Percentiles rank a stretch among this genome's conserved stretches.
Evolutionary conservation across 2,888 invertebrate species (phyloP).

Genomic region (Zeuzera pyrina): DNA sequence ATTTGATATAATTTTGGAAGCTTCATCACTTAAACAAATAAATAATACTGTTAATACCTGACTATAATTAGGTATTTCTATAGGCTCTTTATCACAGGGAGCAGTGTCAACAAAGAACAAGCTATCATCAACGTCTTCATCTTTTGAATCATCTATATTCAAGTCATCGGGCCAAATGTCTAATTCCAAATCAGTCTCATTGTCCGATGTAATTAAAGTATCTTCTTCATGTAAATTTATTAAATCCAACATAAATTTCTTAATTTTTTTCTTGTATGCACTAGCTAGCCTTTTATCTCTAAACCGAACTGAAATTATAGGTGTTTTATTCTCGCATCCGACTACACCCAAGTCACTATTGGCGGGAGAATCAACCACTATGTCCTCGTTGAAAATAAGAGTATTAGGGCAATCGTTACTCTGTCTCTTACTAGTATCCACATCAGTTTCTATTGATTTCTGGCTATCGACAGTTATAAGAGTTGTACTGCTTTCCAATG

Average conservation of each 20-base stretch:
- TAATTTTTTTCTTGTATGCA: constrained; percentile 55
- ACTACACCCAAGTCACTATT: constrained; percentile 41
- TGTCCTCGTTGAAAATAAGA: constrained; percentile 29
- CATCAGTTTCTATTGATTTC: not conserved
- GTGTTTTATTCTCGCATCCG: constrained; percentile 53
- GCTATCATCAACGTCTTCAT: constrained; percentile 25
- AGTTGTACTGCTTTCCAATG: not conserved
- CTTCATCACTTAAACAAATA: too few species aligned
- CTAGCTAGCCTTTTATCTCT: constrained; percentile 51
- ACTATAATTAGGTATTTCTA: constrained; percentile 45
- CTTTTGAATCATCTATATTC: constrained; percentile 18
- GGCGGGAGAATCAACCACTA: constrained; percentile 48
- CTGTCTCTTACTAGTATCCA: not conserved
- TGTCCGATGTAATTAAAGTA: constrained; percentile 25
- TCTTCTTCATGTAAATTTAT: constrained; percentile 44
- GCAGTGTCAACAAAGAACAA: constrained; percentile 60
- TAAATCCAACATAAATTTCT: constrained; percentile 55
- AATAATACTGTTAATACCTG: too few species aligned
- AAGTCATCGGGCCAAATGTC: constrained; percentile 58
- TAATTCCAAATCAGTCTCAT: constrained; percentile 50
- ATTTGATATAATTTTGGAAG: too few species aligned
- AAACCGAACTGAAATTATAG: constrained; percentile 58
- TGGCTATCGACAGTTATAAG: not conserved
- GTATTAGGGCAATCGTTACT: not conserved
- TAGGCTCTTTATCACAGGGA: constrained; percentile 28